Conservation (phyloP, 2,113 vertebrate genomes). For the Isichthys henryi region DNA sequence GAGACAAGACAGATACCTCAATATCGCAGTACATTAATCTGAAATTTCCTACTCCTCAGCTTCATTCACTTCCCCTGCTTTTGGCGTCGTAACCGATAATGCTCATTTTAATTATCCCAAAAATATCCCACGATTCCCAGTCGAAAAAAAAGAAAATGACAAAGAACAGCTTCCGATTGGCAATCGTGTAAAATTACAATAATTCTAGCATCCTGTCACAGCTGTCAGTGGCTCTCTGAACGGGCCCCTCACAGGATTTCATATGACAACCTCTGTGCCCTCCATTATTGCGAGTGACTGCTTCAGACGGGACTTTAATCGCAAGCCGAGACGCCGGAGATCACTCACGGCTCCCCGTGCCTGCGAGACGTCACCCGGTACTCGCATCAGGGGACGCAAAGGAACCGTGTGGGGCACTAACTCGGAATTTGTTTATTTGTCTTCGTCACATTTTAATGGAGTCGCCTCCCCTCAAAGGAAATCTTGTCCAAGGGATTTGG, state of each 20-base stretch:
- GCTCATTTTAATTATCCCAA: slow-evolving; percentile 10
- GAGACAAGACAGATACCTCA: slow-evolving; percentile 24
- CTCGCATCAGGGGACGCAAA: slow-evolving; percentile 31
- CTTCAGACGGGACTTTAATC: slow-evolving; percentile 15
- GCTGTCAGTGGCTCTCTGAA: background rate
- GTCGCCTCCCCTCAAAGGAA: slow-evolving; percentile 32
- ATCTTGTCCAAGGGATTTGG: slow-evolving; percentile 42
- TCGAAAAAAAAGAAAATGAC: background rate
- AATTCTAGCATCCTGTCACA: background rate
- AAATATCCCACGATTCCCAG: background rate
- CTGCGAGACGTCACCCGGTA: slow-evolving; percentile 36
- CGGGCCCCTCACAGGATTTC: background rate
- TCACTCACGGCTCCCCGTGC: background rate
- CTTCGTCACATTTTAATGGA: slow-evolving; percentile 53
- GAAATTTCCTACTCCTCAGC: background rate
- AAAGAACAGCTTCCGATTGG: background rate
- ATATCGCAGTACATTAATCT: slow-evolving; percentile 28
- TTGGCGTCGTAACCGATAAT: background rate
- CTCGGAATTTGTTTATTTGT: slow-evolving; percentile 48
- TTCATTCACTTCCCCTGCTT: background rate
- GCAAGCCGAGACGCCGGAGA: background rate
- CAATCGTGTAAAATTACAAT: slow-evolving; percentile 8
- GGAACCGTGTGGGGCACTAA: slow-evolving; percentile 39
- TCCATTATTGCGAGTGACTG: slow-evolving; percentile 6
- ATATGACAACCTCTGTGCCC: background rate